phyloP scores from a whole-genome alignment of 2,888 invertebrate genomes.

The Cryptocheilus praepositus region DNA sequence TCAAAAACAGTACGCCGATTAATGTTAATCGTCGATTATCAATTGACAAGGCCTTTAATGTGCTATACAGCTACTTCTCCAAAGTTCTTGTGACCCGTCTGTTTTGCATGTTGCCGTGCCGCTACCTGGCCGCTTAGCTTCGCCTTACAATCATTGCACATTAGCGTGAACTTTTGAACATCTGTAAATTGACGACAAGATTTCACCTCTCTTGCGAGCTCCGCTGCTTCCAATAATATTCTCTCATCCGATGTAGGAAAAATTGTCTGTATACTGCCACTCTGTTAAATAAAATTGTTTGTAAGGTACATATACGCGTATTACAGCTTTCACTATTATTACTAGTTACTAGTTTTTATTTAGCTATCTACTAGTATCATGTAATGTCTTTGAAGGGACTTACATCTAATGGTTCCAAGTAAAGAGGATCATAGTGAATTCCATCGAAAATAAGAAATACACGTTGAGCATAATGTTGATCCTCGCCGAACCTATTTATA shows the following conservation, averaged over 20 bases:
- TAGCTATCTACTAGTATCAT: not conserved
- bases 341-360: too few species aligned
- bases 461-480: conserved; percentile 87
- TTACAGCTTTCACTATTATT: conserved; percentile 11
- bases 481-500: conserved; percentile 95
- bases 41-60: conserved; percentile 15
- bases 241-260: conserved; percentile 86
- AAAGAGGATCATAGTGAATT: conserved; percentile 96
- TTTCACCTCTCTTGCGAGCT: conserved; percentile 91
- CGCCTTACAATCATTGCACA: conserved; percentile 88
- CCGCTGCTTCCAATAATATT: conserved; percentile 87
- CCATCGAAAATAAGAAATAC: conserved; percentile 96
- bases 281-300: conserved; percentile 76
- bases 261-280: conserved; percentile 84
- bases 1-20: conserved; percentile 29
- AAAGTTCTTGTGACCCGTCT: conserved; percentile 88
- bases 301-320: conserved; percentile 8
- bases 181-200: conserved; percentile 94
- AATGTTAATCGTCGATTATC: conserved; percentile 20
- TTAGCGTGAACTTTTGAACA: conserved; percentile 88
- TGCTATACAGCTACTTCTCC: conserved; percentile 79
- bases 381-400: conserved; percentile 63
- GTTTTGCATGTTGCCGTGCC: conserved; percentile 90
- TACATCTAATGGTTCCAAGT: conserved; percentile 88
- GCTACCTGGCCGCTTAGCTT: conserved; percentile 87